These are phyloP conservation scores for Popillia japonica DNA, from an alignment of 1,140 invertebrate genomes.

Conservation along the genomic window DNA sequence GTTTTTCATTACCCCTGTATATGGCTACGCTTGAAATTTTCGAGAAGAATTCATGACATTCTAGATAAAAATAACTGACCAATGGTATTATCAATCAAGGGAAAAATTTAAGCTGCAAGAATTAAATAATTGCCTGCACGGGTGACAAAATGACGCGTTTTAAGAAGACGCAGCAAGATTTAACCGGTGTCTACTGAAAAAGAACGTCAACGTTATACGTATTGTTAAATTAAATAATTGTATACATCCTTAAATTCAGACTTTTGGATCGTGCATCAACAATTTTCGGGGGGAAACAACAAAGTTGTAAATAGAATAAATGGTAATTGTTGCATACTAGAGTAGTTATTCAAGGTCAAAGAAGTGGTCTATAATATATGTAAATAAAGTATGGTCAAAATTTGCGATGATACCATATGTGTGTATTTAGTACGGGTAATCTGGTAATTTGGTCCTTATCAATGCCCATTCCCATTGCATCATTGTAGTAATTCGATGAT, in stretches of 20 bases:
- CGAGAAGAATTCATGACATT: too few relatives aligned
- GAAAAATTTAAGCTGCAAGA: background rate
- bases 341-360: background rate
- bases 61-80: too few relatives aligned
- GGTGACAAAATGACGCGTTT: background rate
- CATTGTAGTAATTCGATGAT: too few relatives aligned
- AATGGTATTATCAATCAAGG: too few relatives aligned
- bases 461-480: too few relatives aligned
- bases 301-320: background rate
- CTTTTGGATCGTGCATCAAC: background rate
- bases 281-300: constrained; percentile 17
- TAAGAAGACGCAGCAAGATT: background rate
- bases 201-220: background rate
- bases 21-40: too few relatives aligned
- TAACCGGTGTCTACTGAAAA: constrained; percentile 9
- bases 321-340: background rate
- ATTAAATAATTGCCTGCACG: constrained; percentile 11
- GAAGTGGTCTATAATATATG: background rate
- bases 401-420: too few relatives aligned
- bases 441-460: too few relatives aligned
- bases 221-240: constrained; percentile 28
- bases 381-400: too few relatives aligned
- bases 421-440: too few relatives aligned
- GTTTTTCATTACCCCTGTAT: too few relatives aligned
- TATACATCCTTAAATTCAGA: constrained; percentile 28